These are phyloP conservation scores for Heteromormyrus szaboi DNA, from an alignment of 2,797 vertebrate genomes.

Conservation along the genomic window DNA sequence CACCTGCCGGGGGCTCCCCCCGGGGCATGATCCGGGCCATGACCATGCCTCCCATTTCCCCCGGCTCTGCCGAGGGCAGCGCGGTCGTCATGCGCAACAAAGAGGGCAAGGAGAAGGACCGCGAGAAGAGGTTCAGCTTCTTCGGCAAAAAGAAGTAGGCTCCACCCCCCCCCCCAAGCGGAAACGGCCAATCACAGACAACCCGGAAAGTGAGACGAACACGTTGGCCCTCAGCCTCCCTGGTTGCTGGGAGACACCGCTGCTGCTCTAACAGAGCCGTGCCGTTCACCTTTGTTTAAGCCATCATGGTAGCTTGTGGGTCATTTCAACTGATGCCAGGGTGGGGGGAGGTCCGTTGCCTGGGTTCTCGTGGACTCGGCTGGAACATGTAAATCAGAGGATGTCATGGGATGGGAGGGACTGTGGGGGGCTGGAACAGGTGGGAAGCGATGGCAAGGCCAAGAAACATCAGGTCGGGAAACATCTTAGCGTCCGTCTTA, in stretches of 20 bases:
- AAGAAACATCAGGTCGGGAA: background rate
- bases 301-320: slow-evolving; percentile 14
- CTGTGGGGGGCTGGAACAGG: background rate
- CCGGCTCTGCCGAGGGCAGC: slow-evolving; percentile 59
- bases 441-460: background rate
- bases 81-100: slow-evolving; percentile 76
- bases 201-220: background rate
- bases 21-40: slow-evolving; percentile 77
- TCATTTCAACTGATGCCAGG: slow-evolving; percentile 30
- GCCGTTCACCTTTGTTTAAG: background rate
- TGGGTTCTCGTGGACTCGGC: slow-evolving; percentile 19
- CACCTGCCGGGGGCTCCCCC: slow-evolving; percentile 42
- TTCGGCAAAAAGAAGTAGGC: slow-evolving; percentile 88
- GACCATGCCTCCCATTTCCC: slow-evolving; percentile 85
- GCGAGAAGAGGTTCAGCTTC: slow-evolving; percentile 94
- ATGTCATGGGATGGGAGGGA: background rate
- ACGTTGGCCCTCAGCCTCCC: slow-evolving; percentile 10
- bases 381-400: background rate
- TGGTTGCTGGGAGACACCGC: background rate
- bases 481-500: background rate
- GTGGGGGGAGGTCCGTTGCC: slow-evolving; percentile 9
- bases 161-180: background rate
- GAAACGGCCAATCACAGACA: background rate
- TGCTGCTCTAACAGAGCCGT: slow-evolving; percentile 8
- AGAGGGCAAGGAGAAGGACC: slow-evolving; percentile 80